Evolutionary conservation across 2,113 vertebrate genomes (phyloP).

Genomic region (Oryzias celebensis): DNA sequence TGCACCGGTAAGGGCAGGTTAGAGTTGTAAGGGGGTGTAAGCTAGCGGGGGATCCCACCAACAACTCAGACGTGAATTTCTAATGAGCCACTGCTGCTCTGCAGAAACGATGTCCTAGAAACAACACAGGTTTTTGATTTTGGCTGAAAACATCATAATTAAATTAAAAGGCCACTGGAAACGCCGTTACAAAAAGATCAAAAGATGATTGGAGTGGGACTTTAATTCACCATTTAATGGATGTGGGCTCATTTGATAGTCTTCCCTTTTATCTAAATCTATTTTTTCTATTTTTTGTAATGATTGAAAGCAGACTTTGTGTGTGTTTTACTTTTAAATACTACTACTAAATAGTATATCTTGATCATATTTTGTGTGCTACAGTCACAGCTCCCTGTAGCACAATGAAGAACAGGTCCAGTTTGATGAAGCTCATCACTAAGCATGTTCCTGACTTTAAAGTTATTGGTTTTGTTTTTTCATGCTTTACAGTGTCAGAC

Average conservation of each 20-base stretch:
- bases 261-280: too few relatives aligned
- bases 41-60: too few relatives aligned
- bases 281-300: background rate
- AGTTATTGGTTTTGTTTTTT: slow-evolving; percentile 14
- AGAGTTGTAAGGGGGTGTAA: too few relatives aligned
- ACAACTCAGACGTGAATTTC: too few relatives aligned
- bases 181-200: too few relatives aligned
- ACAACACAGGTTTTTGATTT: too few relatives aligned
- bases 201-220: too few relatives aligned
- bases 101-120: background rate
- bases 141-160: too few relatives aligned
- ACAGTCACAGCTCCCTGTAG: fast-evolving
- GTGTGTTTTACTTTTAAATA: background rate
- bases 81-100: background rate
- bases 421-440: slow-evolving; percentile 27
- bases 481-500: slow-evolving; percentile 5
- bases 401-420: background rate
- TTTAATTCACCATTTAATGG: too few relatives aligned
- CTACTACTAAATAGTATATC: background rate
- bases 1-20: too few relatives aligned
- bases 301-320: background rate
- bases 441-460: background rate
- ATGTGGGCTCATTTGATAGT: too few relatives aligned
- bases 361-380: background rate
- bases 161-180: too few relatives aligned